Evolutionary conservation across 2,113 vertebrate species (phyloP).

Genomic region (Malurus alboscapulatus): DNA sequence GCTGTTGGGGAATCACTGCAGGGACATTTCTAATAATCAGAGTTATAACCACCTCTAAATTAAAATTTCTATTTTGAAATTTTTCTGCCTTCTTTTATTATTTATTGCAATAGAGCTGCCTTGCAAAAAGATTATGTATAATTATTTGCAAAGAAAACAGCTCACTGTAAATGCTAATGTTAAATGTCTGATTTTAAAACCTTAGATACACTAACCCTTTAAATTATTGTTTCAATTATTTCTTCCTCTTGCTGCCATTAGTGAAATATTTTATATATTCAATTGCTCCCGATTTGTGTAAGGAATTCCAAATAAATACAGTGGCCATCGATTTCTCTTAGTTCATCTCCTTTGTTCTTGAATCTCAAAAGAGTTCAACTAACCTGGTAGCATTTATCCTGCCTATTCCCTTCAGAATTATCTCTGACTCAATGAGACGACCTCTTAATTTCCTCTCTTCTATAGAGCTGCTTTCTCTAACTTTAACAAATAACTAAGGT

Average conservation of each 20-base stretch:
- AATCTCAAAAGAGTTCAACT: not conserved
- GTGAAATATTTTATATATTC: not conserved
- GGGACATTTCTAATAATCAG: not conserved
- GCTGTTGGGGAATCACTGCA: not conserved
- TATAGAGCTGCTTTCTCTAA: slow-evolving; percentile 12
- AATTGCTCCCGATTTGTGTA: not conserved
- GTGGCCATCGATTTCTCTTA: not conserved
- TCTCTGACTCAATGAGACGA: not conserved
- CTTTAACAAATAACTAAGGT: slow-evolving; percentile 14
- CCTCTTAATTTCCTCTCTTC: slow-evolving; percentile 6
- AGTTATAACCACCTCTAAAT: not conserved
- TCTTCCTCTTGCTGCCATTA: not conserved
- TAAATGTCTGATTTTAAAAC: not conserved
- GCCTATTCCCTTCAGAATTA: slow-evolving; percentile 3
- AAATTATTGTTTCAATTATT: not conserved
- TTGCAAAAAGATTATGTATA: not conserved
- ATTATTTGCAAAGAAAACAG: not conserved
- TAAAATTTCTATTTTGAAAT: not conserved
- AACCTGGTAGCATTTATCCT: slow-evolving; percentile 22
- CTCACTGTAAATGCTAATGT: not conserved
- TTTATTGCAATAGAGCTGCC: not conserved
- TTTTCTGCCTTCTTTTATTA: not conserved
- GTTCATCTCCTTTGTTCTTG: not conserved
- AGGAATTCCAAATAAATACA: not conserved
- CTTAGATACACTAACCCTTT: not conserved